phyloP scores from a whole-genome alignment of 2,797 vertebrate genomes.

The Gymnothorax reevesii region DNA sequence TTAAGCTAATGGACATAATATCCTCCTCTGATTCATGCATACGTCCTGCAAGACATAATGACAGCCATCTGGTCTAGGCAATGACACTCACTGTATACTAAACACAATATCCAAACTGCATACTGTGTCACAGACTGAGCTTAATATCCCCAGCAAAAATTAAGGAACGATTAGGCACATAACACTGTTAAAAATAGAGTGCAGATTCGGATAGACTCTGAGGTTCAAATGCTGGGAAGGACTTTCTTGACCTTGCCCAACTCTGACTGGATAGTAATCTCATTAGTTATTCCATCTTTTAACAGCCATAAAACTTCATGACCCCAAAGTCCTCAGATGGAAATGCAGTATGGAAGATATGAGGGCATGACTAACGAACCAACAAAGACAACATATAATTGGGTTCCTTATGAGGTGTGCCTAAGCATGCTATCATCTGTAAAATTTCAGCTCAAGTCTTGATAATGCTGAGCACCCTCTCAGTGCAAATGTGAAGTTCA shows the following conservation, averaged over 20 bases:
- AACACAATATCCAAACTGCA: background rate
- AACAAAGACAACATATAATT: background rate
- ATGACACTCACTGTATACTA: background rate
- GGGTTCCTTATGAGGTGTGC: background rate
- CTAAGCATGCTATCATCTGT: background rate
- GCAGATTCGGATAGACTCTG: background rate
- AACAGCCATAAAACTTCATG: background rate
- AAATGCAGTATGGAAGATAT: background rate
- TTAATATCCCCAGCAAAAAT: background rate
- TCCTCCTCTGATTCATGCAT: background rate
- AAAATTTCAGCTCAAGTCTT: background rate
- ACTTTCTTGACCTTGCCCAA: background rate
- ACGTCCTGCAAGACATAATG: background rate
- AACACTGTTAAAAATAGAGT: background rate
- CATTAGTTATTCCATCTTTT: background rate
- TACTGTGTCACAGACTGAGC: background rate
- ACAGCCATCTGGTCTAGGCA: background rate
- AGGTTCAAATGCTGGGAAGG: background rate
- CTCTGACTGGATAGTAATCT: background rate
- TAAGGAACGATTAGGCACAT: background rate
- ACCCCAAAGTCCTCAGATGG: background rate
- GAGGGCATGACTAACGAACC: background rate
- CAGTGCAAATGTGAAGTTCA: background rate
- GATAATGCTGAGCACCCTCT: background rate
- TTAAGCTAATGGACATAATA: constrained; percentile 7